phyloP scores from a whole-genome alignment of 2,888 invertebrate species.

The Cryptus viduatorius region DNA sequence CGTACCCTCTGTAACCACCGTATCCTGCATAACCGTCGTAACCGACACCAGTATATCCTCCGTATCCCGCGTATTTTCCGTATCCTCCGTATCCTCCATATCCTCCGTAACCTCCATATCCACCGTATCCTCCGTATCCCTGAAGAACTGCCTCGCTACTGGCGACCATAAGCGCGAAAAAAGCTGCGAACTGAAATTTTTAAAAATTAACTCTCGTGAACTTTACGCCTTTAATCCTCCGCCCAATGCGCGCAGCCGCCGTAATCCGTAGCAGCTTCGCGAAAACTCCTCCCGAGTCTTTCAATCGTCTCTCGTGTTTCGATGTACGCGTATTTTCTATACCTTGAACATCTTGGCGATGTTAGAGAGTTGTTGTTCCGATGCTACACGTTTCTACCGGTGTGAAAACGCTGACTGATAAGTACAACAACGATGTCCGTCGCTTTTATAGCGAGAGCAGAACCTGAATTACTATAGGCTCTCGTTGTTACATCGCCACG shows the following conservation, averaged over 20 bases:
- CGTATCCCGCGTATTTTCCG: slow-evolving; percentile 56
- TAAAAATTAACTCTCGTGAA: background rate
- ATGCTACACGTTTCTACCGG: slow-evolving; percentile 24
- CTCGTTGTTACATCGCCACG: slow-evolving; percentile 47
- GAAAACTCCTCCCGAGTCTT: too few relatives aligned
- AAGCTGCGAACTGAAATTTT: slow-evolving; percentile 63
- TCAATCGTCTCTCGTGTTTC: too few relatives aligned
- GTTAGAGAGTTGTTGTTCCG: background rate
- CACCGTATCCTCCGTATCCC: slow-evolving; percentile 54
- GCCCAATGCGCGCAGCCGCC: too few relatives aligned
- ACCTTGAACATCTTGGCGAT: slow-evolving; percentile 69
- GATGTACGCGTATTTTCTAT: background rate
- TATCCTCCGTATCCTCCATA: slow-evolving; percentile 57
- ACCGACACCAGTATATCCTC: slow-evolving; percentile 30
- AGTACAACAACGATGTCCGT: slow-evolving; percentile 35
- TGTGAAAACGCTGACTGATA: slow-evolving; percentile 63
- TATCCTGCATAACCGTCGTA: slow-evolving; percentile 55
- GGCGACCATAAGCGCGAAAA: slow-evolving; percentile 71
- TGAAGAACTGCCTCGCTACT: slow-evolving; percentile 72
- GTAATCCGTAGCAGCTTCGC: too few relatives aligned
- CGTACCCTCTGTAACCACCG: slow-evolving; percentile 67
- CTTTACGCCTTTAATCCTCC: too few relatives aligned
- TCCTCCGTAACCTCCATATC: slow-evolving; percentile 52
- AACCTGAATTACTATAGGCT: slow-evolving; percentile 28
- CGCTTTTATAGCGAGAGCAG: slow-evolving; percentile 59